Conservation (phyloP, 1,140 invertebrate species). For the Pollicipes pollicipes region DNA sequence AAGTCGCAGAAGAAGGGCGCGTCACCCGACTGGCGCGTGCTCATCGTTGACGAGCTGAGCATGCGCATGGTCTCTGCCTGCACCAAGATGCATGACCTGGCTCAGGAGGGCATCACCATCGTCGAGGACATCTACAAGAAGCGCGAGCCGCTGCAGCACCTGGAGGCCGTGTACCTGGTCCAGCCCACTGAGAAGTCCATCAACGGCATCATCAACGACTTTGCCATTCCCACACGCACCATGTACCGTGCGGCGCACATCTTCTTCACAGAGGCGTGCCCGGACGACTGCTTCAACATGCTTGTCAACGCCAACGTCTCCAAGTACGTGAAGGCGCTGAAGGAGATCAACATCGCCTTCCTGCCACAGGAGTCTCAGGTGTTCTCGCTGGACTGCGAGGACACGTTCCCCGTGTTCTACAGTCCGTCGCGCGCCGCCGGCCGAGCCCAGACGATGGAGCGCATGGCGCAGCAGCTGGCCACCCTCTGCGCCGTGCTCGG, state of each 20-base stretch:
- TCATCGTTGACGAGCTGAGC: slow-evolving; percentile 91
- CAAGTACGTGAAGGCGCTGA: slow-evolving; percentile 84
- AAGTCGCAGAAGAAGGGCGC: slow-evolving; percentile 41
- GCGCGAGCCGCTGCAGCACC: slow-evolving; percentile 80
- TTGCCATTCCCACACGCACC: slow-evolving; percentile 63
- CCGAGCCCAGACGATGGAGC: slow-evolving; percentile 30
- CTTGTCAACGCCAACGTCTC: slow-evolving; percentile 61
- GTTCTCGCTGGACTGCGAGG: slow-evolving; percentile 87
- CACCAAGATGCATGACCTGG: slow-evolving; percentile 99
- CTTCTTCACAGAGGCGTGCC: slow-evolving; percentile 79
- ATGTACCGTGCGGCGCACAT: slow-evolving; percentile 91
- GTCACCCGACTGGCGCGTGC: slow-evolving; percentile 80
- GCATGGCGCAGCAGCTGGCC: slow-evolving; percentile 91
- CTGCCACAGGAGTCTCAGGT: slow-evolving; percentile 78
- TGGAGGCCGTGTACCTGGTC: slow-evolving; percentile 96
- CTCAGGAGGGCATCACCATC: slow-evolving; percentile 95
- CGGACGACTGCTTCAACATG: slow-evolving; percentile 37
- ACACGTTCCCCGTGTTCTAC: slow-evolving; percentile 86
- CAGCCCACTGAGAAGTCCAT: slow-evolving; percentile 91
- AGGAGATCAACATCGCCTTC: slow-evolving; percentile 98
- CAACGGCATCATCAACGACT: slow-evolving; percentile 81
- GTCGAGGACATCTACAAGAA: slow-evolving; percentile 98
- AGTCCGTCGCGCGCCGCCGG: slow-evolving; percentile 51
- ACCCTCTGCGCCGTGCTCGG: slow-evolving; percentile 98
- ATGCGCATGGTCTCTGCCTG: slow-evolving; percentile 99